A percentile compares a stretch with the other conserved stretches of the same genome.
These are phyloP conservation scores for Macrotus californicus DNA, from an alignment of 2,113 vertebrate genomes.

Conservation along the genomic window DNA sequence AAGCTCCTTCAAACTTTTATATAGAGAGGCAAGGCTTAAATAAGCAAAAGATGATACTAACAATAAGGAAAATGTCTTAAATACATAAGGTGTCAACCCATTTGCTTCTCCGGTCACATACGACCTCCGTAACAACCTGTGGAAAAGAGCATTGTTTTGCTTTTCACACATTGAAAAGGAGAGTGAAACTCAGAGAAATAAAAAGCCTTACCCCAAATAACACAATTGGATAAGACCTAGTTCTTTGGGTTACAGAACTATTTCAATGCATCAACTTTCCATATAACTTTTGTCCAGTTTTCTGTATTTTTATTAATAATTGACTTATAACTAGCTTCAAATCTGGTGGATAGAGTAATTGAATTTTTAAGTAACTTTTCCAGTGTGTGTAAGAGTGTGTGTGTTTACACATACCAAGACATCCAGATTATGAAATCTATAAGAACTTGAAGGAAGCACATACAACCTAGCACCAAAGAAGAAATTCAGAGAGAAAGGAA, in stretches of 20 bases:
- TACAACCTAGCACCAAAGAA: neutral
- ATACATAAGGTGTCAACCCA: neutral
- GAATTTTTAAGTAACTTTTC: neutral
- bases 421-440: neutral
- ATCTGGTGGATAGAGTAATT: neutral
- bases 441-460: neutral
- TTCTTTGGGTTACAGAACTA: neutral
- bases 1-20: neutral
- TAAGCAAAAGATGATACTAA: conserved; percentile 6
- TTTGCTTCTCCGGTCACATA: neutral
- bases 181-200: neutral
- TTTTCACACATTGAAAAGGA: neutral
- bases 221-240: neutral
- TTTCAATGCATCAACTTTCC: neutral
- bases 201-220: neutral
- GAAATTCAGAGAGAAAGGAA: neutral
- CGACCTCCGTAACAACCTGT: neutral
- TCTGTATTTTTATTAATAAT: neutral
- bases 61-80: neutral
- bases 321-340: neutral
- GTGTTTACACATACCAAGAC: neutral
- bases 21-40: neutral
- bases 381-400: neutral
- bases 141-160: neutral
- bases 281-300: neutral